A percentile compares a stretch with the other conserved stretches of the same genome.
Conservation (phyloP, 2,888 invertebrate genomes). For the Rhopalosiphum nymphaeae region DNA sequence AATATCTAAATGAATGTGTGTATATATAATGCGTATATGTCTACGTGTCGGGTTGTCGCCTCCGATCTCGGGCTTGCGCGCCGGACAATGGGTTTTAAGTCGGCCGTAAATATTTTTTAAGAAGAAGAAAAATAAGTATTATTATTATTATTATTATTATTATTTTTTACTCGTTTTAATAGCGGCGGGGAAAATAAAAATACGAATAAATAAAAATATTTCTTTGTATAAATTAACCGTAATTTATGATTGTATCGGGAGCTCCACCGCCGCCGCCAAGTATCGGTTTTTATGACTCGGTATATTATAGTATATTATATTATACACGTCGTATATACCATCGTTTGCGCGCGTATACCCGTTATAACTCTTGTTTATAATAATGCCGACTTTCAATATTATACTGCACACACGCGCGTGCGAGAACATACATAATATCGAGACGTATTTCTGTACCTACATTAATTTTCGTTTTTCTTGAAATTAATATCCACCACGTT, state of each 20-base stretch:
- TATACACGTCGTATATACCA: slow-evolving; percentile 6
- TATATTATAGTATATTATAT: background rate
- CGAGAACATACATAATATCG: background rate
- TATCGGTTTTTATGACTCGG: slow-evolving; percentile 60
- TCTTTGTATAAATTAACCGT: slow-evolving; percentile 65
- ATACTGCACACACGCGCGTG: background rate
- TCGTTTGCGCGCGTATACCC: slow-evolving; percentile 18
- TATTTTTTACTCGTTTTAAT: slow-evolving; percentile 61
- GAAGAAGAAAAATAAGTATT: slow-evolving; percentile 42
- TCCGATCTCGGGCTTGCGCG: slow-evolving; percentile 36
- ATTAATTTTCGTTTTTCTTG: slow-evolving; percentile 57
- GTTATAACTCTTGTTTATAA: slow-evolving; percentile 42
- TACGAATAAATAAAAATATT: slow-evolving; percentile 52
- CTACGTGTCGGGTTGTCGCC: slow-evolving; percentile 63
- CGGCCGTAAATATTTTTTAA: slow-evolving; percentile 56
- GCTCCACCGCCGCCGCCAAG: slow-evolving; percentile 28
- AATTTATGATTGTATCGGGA: slow-evolving; percentile 65
- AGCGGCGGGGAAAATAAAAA: slow-evolving; percentile 26
- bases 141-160: slow-evolving; percentile 42
- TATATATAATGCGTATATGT: background rate
- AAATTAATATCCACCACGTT: slow-evolving; percentile 57
- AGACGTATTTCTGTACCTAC: slow-evolving; percentile 32
- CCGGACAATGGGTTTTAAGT: slow-evolving; percentile 60
- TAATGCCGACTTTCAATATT: slow-evolving; percentile 62
- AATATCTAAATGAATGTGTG: slow-evolving; percentile 30